Evolutionary conservation across 2,797 vertebrate genomes (phyloP).

Genomic region (Psittacula echo): DNA sequence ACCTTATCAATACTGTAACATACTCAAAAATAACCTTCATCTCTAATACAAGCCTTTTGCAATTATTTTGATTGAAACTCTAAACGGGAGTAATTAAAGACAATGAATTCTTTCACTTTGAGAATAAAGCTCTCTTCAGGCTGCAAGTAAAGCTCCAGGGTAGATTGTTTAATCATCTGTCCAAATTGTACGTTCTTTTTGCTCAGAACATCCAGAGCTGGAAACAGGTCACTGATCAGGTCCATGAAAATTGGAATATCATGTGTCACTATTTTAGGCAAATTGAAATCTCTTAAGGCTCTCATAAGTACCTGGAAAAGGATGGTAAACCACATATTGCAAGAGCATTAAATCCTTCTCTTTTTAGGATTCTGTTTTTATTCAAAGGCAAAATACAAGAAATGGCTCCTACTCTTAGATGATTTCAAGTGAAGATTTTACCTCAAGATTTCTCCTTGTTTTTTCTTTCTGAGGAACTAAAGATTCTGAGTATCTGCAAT

Average conservation of each 20-base stretch:
- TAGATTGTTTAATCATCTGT: constrained; percentile 81
- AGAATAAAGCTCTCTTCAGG: constrained; percentile 89
- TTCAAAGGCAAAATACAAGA: neutral
- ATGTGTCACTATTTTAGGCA: constrained; percentile 88
- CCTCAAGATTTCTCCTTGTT: constrained; percentile 78
- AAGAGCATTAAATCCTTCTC: neutral
- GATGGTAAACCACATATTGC: neutral
- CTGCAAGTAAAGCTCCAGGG: constrained; percentile 84
- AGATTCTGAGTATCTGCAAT: neutral
- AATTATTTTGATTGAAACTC: constrained; percentile 39
- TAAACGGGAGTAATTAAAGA: constrained; percentile 34
- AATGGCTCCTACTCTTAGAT: neutral
- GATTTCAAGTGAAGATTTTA: constrained; percentile 43
- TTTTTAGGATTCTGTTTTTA: neutral
- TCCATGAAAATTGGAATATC: constrained; percentile 86
- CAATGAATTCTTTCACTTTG: constrained; percentile 78
- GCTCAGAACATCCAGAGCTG: constrained; percentile 83
- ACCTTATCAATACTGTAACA: neutral
- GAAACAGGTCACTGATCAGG: constrained; percentile 88
- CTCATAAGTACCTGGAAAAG: constrained; percentile 82
- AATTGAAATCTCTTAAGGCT: constrained; percentile 88
- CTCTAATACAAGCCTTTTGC: neutral
- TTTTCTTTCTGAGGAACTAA: neutral
- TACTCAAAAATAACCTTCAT: constrained; percentile 27
- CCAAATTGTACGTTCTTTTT: constrained; percentile 83